A percentile compares a stretch with the other conserved stretches of the same genome.
phyloP scores from a whole-genome alignment of 2,113 vertebrate genomes.

The Isurus oxyrinchus region DNA sequence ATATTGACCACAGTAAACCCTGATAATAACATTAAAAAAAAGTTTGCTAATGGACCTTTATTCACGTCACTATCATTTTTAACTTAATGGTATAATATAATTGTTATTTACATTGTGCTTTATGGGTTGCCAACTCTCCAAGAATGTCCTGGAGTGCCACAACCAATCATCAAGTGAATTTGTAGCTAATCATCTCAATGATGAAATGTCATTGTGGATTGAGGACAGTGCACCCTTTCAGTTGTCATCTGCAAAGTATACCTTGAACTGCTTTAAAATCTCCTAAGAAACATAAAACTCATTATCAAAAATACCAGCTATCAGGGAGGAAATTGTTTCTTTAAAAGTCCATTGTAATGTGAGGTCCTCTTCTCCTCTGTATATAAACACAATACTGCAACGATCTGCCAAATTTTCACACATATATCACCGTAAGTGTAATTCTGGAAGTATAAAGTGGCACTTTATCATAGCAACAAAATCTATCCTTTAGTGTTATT shows the following conservation, averaged over 20 bases:
- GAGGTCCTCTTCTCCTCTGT: not conserved
- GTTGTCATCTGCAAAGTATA: not conserved
- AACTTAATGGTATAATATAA: not conserved
- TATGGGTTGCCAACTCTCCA: not conserved
- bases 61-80: not conserved
- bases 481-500: not conserved
- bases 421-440: not conserved
- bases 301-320: not conserved
- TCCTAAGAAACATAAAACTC: not conserved
- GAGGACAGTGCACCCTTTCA: not conserved
- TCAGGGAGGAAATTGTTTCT: not conserved
- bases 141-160: too few species aligned
- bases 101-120: not conserved
- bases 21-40: not conserved
- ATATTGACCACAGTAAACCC: not conserved
- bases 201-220: not conserved
- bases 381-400: not conserved
- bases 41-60: not conserved
- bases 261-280: not conserved
- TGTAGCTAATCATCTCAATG: not conserved
- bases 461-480: not conserved
- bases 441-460: not conserved
- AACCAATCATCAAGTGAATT: not conserved
- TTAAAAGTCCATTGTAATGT: not conserved
- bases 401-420: not conserved